These are phyloP conservation scores for Eupithecia exiguata DNA, from an alignment of 2,888 invertebrate genomes.

Conservation along the genomic window DNA sequence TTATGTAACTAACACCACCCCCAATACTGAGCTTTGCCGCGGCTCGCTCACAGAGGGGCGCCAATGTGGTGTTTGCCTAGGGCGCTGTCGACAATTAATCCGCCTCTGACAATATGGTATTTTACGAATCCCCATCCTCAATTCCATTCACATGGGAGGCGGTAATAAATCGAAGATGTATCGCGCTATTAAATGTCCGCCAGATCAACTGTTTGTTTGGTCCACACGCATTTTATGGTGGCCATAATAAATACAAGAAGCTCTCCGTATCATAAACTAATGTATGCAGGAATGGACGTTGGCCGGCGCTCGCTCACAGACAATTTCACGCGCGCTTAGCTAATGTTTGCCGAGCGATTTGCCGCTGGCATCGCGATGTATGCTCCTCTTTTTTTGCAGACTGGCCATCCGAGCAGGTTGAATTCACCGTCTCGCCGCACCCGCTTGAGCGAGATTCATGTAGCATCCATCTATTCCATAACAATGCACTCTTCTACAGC, in stretches of 20 bases:
- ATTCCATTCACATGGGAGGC: conserved; percentile 42
- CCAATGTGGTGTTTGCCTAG: too few relatives aligned
- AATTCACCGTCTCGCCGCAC: conserved; percentile 30
- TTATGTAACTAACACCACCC: too few relatives aligned
- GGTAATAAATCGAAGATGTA: conserved; percentile 43
- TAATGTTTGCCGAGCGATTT: conserved; percentile 78
- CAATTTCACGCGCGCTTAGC: conserved; percentile 78
- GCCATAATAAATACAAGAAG: conserved; percentile 55
- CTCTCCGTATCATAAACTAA: conserved; percentile 57
- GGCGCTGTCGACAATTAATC: too few relatives aligned
- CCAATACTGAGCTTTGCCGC: too few relatives aligned
- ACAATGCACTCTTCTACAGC: conserved; percentile 8
- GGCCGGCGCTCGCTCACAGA: conserved; percentile 60
- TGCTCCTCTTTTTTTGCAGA: conserved; percentile 54
- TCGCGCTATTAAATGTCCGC: conserved; percentile 43
- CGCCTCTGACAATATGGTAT: conserved; percentile 31
- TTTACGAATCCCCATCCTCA: conserved; percentile 26
- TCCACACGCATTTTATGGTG: conserved; percentile 47
- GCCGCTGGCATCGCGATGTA: conserved; percentile 62
- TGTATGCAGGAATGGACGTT: conserved; percentile 62
- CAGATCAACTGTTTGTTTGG: conserved; percentile 47
- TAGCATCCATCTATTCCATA: conserved; percentile 7
- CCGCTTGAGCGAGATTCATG: conserved; percentile 15
- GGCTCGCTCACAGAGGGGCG: too few relatives aligned
- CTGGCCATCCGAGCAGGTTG: conserved; percentile 46